Percentiles rank a stretch among this genome's conserved stretches.
Evolutionary conservation across 2,888 invertebrate genomes (phyloP).

Genomic region (Chrysolina oricalcia): DNA sequence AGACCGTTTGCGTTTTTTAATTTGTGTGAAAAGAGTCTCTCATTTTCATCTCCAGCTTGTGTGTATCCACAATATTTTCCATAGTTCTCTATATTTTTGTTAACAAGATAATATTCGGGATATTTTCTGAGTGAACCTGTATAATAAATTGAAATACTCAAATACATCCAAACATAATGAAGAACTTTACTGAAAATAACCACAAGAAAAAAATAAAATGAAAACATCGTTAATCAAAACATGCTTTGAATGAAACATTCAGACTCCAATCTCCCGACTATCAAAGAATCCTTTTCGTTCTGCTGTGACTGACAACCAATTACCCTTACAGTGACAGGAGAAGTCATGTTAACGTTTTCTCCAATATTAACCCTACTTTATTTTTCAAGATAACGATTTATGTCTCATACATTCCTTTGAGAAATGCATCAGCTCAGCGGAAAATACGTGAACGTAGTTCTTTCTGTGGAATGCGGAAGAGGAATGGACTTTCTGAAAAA

Average conservation of each 20-base stretch:
- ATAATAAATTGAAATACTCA: no score
- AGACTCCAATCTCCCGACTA: neutral
- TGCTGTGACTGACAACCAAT: constrained; percentile 16
- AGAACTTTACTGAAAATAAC: no score
- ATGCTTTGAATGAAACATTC: neutral
- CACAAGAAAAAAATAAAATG: neutral
- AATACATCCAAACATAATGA: no score
- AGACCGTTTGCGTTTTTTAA: no score
- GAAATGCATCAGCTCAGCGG: constrained; percentile 79
- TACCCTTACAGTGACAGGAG: constrained; percentile 31
- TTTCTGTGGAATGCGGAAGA: constrained; percentile 80
- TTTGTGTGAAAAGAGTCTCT: no score
- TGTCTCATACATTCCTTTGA: constrained; percentile 25
- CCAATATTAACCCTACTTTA: constrained; percentile 33
- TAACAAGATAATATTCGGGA: no score
- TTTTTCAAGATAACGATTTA: constrained; percentile 25
- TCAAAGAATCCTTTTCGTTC: constrained; percentile 11
- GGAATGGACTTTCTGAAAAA: constrained; percentile 67
- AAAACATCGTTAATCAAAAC: constrained; percentile 2
- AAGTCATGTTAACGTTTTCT: constrained; percentile 43
- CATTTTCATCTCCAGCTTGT: no score
- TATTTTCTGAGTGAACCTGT: no score
- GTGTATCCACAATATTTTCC: no score
- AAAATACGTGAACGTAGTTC: constrained; percentile 78
- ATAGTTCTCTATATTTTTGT: no score